phyloP scores from a whole-genome alignment of 1,140 invertebrate species.

The Tetragnatha versicolor region DNA sequence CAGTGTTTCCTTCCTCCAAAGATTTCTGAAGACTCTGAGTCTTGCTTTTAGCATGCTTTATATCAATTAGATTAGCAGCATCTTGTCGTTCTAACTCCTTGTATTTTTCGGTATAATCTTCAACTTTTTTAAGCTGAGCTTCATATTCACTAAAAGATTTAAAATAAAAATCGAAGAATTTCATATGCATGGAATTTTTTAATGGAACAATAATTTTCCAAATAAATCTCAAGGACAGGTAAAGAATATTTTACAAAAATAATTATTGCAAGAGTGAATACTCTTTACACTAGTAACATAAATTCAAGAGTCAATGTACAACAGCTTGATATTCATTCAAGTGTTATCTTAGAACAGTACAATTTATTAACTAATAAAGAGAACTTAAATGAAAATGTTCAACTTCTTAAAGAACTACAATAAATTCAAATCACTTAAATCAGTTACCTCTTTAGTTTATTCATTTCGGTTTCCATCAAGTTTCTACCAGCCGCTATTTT shows the following conservation, averaged over 20 bases:
- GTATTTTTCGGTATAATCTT: conserved; percentile 59
- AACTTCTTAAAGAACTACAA: no score
- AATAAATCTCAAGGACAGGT: no score
- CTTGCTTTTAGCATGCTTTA: conserved; percentile 65
- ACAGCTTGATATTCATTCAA: no score
- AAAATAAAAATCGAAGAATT: neutral
- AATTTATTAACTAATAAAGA: no score
- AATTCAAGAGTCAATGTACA: no score
- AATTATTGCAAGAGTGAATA: no score
- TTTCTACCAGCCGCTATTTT: conserved; percentile 34
- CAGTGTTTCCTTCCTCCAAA: conserved; percentile 63
- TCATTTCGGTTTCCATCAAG: neutral
- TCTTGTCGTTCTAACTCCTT: conserved; percentile 65
- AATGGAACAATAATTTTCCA: no score
- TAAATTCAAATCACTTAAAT: neutral
- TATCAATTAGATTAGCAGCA: conserved; percentile 63
- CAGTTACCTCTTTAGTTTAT: neutral
- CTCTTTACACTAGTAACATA: no score
- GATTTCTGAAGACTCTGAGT: conserved; percentile 63
- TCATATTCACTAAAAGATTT: neutral
- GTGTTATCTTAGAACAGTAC: no score
- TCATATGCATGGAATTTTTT: no score
- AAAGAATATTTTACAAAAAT: no score
- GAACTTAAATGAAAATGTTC: no score
- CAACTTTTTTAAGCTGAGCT: neutral